Conservation (phyloP, 2,888 invertebrate species). For the Odontocerum albicorne region DNA sequence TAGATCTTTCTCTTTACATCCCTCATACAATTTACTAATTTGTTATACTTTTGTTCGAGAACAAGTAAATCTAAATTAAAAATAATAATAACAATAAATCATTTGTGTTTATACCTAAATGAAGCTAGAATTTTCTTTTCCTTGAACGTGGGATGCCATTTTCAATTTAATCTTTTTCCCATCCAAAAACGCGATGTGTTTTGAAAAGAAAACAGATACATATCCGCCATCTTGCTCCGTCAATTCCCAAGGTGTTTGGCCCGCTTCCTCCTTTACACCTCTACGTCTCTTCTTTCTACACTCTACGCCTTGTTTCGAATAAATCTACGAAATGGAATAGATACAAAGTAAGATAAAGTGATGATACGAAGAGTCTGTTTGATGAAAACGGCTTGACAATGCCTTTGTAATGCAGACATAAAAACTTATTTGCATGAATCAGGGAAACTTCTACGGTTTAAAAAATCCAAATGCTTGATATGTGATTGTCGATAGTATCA, state of each 20-base stretch:
- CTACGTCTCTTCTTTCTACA: not conserved
- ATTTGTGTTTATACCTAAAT: too few species aligned
- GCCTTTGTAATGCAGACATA: not conserved
- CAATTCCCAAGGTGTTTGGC: constrained; percentile 34
- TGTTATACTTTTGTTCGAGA: too few species aligned
- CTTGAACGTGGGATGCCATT: constrained; percentile 21
- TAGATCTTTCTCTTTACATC: too few species aligned
- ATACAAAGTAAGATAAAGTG: constrained; percentile 31
- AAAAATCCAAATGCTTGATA: too few species aligned
- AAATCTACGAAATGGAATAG: constrained; percentile 34
- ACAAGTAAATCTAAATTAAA: too few species aligned
- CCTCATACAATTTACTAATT: too few species aligned
- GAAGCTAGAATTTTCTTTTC: too few species aligned
- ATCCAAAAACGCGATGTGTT: constrained; percentile 20
- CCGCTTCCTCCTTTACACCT: constrained; percentile 20
- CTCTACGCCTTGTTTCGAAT: constrained; percentile 21
- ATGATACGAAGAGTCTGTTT: constrained; percentile 5
- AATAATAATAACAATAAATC: too few species aligned
- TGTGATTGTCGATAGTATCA: too few species aligned
- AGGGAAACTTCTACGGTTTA: too few species aligned
- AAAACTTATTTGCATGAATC: too few species aligned
- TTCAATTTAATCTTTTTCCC: constrained; percentile 31
- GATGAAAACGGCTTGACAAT: not conserved
- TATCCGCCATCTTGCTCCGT: constrained; percentile 33
- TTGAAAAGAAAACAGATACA: constrained; percentile 31